Evolutionary conservation across 2,888 invertebrate species (phyloP), one percentile per base, ranked within the genome.

Genomic region (Eristalis arbustorum): DNA sequence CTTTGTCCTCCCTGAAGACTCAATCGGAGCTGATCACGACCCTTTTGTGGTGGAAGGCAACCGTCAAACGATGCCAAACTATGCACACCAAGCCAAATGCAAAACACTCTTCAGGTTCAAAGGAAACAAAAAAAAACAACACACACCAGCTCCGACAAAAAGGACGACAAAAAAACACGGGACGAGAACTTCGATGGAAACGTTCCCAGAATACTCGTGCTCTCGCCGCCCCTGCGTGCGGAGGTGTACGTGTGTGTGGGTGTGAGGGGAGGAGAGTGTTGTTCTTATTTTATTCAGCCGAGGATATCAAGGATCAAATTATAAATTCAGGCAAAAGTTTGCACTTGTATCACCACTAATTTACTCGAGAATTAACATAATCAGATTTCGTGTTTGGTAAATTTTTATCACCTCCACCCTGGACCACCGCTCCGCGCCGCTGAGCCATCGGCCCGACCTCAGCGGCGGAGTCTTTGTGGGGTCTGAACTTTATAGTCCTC

Each of bases 311-410:
- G 82, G 85, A 85, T 81, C 73, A 82, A 73, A 82, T 85, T 85
- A 85, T 82, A 85, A 85, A 85, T 85, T 85, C 85, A 73, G 49
- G 85, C 69, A 74, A 85, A 85, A 85, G 66, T 85, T 82, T 85
- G 69, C 82, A 69, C 84, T 85, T 84, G 73, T 82, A 67, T 72
- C 72, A 67, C 76, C 72, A 72, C 76, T 85, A 74, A 78, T 77
- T 81, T 69, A 74, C 73, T 75, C 57, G 69, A 62, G 69, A 85
- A 85, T 85, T 85, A 85, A 81, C 85, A 85, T 85, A 85, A 82
- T 85, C 82, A 85, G 85, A 85, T 85, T 85, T 85, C 76, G 61
- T 85, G 74, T 74, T 85, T 84, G 80, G 61, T 64, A 66, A 42
- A 31, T 64, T 64, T 64, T 37, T 64, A 31, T 31, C 37, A 34